Evolutionary conservation across 2,113 vertebrate genomes (phyloP).

Genomic region (Apus apus): DNA sequence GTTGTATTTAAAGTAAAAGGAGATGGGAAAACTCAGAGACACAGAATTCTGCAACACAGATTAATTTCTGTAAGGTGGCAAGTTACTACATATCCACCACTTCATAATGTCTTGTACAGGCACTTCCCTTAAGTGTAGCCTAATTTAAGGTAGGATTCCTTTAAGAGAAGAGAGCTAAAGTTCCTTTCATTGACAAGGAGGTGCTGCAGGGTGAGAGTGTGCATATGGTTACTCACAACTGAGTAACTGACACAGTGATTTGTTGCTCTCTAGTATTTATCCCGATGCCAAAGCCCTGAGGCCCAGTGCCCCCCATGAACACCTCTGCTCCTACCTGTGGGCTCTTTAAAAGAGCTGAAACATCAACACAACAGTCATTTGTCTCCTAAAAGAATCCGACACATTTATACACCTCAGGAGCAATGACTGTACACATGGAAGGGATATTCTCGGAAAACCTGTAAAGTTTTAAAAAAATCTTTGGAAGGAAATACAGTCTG

Average conservation of each 20-base stretch:
- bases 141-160: background rate
- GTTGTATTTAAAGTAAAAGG: background rate
- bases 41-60: background rate
- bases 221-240: background rate
- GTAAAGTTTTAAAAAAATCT: background rate
- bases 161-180: background rate
- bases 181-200: background rate
- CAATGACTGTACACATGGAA: background rate
- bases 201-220: background rate
- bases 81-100: background rate
- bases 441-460: conserved; percentile 5
- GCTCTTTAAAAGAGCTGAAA: background rate
- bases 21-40: background rate
- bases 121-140: background rate
- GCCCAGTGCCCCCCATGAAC: background rate
- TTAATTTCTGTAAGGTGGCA: background rate
- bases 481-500: background rate
- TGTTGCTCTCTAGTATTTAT: background rate
- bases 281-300: background rate
- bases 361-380: background rate
- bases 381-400: background rate
- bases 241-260: background rate
- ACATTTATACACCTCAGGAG: conserved; percentile 32
- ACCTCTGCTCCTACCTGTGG: background rate
- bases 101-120: background rate